Conservation (phyloP, 2,113 vertebrate species). For the Bos indicus region DNA sequence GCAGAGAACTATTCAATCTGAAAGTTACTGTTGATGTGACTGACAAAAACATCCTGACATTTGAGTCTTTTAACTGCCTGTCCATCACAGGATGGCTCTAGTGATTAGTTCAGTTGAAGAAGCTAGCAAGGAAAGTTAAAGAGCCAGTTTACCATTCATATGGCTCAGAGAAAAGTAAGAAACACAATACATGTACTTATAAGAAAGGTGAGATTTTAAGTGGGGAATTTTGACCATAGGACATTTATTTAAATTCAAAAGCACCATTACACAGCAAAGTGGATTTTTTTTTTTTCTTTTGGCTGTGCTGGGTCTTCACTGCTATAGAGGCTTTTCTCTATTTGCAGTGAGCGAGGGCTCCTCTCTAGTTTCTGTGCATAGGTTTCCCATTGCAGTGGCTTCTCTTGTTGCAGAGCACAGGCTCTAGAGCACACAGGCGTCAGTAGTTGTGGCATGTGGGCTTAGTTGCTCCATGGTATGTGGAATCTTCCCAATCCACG, state of each 20-base stretch:
- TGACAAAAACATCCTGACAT: constrained; percentile 83
- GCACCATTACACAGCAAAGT: background rate
- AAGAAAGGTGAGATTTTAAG: background rate
- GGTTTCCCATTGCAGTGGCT: background rate
- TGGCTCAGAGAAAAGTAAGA: constrained; percentile 23
- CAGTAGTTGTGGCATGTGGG: background rate
- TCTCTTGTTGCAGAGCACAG: background rate
- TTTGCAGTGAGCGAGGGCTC: fast-evolving
- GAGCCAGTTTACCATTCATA: background rate
- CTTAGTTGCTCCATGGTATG: background rate
- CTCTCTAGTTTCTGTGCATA: background rate
- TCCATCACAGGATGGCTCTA: constrained; percentile 75
- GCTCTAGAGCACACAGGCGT: background rate
- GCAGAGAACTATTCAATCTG: constrained; percentile 68
- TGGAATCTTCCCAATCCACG: background rate
- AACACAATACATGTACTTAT: background rate
- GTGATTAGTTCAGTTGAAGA: constrained; percentile 73
- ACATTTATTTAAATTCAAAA: constrained; percentile 40
- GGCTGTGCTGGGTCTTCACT: background rate
- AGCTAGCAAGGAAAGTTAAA: constrained; percentile 62
- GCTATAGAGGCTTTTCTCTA: background rate
- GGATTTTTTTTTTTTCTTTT: background rate
- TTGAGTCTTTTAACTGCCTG: constrained; percentile 77
- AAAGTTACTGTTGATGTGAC: constrained; percentile 72
- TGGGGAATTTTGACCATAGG: background rate